Percentiles rank a stretch among this genome's conserved stretches.
phyloP scores from a whole-genome alignment of 2,888 invertebrate genomes.

The Drosophila percnosoma region DNA sequence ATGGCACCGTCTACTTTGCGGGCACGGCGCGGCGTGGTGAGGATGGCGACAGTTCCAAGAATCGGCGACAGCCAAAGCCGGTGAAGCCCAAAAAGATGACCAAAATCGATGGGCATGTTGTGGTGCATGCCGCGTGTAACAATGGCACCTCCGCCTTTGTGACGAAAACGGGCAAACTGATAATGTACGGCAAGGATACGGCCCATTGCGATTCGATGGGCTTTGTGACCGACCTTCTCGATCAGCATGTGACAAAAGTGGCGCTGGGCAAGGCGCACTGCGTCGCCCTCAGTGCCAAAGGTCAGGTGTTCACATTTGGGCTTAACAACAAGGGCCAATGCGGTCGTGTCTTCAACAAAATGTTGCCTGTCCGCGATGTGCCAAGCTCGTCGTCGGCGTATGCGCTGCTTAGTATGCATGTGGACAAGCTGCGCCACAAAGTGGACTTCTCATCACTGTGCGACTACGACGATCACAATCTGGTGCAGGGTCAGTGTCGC shows the following conservation, averaged over 20 bases:
- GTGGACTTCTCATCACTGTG: conserved; percentile 84
- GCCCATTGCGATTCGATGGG: conserved; percentile 92
- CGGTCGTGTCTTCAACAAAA: conserved; percentile 91
- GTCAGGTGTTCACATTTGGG: conserved; percentile 97
- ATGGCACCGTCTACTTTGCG: conserved; percentile 94
- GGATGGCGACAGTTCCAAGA: conserved; percentile 94
- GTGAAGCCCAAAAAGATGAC: conserved; percentile 96
- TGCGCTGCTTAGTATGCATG: conserved; percentile 50
- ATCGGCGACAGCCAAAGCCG: conserved; percentile 94
- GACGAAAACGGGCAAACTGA: conserved; percentile 94
- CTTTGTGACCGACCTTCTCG: conserved; percentile 90
- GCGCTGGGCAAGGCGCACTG: conserved; percentile 98
- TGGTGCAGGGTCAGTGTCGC: conserved; percentile 85
- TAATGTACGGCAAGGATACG: conserved; percentile 98
- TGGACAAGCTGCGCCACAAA: conserved; percentile 75
- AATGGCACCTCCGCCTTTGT: conserved; percentile 97
- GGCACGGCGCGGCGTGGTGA: conserved; percentile 96
- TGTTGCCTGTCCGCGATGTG: conserved; percentile 85
- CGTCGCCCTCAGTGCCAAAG: conserved; percentile 94
- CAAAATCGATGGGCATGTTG: conserved; percentile 93
- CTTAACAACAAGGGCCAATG: conserved; percentile 99
- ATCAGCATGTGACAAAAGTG: conserved; percentile 90
- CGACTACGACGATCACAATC: conserved; percentile 86
- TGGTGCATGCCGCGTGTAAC: conserved; percentile 95
- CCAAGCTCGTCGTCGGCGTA: conserved; percentile 60